A percentile compares a stretch with the other conserved stretches of the same genome.
Evolutionary conservation across 2,113 vertebrate species (phyloP).

Genomic region (Eurystomus gularis): DNA sequence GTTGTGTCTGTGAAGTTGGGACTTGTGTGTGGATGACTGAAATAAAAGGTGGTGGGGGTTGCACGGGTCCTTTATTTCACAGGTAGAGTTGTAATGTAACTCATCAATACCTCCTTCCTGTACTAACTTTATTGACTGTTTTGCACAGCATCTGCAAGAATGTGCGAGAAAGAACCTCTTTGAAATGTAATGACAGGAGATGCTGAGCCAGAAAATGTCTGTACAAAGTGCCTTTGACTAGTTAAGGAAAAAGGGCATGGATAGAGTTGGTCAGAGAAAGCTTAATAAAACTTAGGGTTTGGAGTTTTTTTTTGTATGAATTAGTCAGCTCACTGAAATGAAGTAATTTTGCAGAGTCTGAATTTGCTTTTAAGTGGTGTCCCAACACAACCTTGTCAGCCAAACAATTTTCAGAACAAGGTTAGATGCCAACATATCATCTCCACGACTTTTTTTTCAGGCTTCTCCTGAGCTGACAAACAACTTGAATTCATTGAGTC

Average conservation of each 20-base stretch:
- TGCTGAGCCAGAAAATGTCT: background rate
- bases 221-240: slow-evolving; percentile 19
- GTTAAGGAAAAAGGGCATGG: background rate
- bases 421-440: background rate
- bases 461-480: background rate
- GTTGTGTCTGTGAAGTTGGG: background rate
- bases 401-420: background rate
- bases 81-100: background rate
- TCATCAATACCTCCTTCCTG: background rate
- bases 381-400: background rate
- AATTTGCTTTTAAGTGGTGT: background rate
- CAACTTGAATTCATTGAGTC: background rate
- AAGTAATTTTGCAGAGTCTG: slow-evolving; percentile 8
- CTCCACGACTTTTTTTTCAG: background rate
- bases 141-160: background rate
- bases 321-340: background rate
- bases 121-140: background rate
- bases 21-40: background rate
- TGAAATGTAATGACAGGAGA: background rate
- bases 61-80: background rate
- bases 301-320: background rate
- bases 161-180: background rate
- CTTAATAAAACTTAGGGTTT: background rate
- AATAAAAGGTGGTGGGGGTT: background rate
- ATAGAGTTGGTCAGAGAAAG: background rate